Evolutionary conservation across 1,140 invertebrate species (phyloP).

Genomic region (Drosophila pectinifera): DNA sequence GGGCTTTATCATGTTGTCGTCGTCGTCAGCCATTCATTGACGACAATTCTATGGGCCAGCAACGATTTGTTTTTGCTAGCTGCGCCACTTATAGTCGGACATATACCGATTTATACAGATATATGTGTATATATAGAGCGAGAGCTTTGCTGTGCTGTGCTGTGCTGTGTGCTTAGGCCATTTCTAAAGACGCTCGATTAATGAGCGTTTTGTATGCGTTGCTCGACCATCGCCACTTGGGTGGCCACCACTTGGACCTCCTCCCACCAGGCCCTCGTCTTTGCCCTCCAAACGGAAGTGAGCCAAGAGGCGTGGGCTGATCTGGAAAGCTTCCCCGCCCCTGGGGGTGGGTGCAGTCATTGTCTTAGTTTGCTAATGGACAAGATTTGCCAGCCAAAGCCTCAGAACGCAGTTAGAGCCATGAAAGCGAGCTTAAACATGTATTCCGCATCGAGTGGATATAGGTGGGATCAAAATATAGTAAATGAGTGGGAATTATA

Average conservation of each 20-base stretch:
- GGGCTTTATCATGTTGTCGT: constrained; percentile 27
- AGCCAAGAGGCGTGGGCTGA: constrained; percentile 21
- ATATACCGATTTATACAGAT: constrained; percentile 20
- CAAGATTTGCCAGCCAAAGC: constrained; percentile 30
- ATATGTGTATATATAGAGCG: not conserved
- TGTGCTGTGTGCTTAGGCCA: constrained; percentile 24
- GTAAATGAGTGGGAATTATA: not conserved
- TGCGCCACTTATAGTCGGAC: constrained; percentile 24
- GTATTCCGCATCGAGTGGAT: not conserved
- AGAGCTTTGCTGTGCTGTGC: constrained; percentile 2
- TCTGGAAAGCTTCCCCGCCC: not conserved
- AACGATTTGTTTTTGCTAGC: constrained; percentile 49
- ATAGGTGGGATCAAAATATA: not conserved
- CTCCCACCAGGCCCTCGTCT: not conserved
- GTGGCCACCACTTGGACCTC: constrained; percentile 34
- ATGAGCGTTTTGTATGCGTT: constrained; percentile 80
- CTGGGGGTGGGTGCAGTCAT: constrained; percentile 21
- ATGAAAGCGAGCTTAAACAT: constrained; percentile 28
- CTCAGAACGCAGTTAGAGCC: constrained; percentile 28
- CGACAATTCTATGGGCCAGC: constrained; percentile 61
- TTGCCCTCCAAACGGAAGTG: constrained; percentile 44
- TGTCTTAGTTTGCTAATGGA: constrained; percentile 53
- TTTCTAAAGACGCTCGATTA: constrained; percentile 62
- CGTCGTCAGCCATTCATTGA: constrained; percentile 67
- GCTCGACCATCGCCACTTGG: constrained; percentile 62